A percentile compares a stretch with the other conserved stretches of the same genome.
Conservation (phyloP, 2,113 vertebrate species). For the Macaca fascicularis region DNA sequence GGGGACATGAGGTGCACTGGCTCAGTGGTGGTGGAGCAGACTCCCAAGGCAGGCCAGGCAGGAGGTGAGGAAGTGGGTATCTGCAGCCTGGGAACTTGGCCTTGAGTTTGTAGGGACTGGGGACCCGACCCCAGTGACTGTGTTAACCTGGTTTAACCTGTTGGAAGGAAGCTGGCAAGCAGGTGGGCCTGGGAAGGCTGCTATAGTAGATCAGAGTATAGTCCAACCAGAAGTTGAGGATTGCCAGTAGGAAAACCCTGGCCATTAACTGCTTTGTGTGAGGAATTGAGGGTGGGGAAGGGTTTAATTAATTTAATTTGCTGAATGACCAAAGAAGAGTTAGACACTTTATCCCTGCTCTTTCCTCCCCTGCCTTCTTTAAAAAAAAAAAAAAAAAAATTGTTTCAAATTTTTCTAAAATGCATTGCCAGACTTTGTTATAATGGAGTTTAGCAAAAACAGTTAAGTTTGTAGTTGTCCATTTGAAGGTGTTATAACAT, state of each 20-base stretch:
- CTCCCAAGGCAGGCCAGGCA: no score
- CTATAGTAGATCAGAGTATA: background rate
- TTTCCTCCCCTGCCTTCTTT: background rate
- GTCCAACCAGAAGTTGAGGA: background rate
- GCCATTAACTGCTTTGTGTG: background rate
- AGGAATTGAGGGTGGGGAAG: background rate
- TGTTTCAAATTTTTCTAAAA: background rate
- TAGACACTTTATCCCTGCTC: background rate
- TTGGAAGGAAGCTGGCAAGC: background rate
- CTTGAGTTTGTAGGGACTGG: background rate
- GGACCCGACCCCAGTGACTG: background rate
- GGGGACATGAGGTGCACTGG: fast-evolving
- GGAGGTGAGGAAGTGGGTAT: background rate
- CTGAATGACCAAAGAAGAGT: background rate
- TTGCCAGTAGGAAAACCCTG: background rate
- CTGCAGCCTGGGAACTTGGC: background rate
- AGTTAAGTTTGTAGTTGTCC: background rate
- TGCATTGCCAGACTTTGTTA: background rate
- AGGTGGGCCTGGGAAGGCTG: background rate
- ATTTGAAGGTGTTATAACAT: background rate
- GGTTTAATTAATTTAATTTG: background rate
- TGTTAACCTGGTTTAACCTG: background rate
- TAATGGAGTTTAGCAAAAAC: background rate
- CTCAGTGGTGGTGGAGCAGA: background rate
- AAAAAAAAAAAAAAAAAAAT: background rate